Conservation (phyloP, 2,113 vertebrate species). For the Gymnarchus niloticus region DNA sequence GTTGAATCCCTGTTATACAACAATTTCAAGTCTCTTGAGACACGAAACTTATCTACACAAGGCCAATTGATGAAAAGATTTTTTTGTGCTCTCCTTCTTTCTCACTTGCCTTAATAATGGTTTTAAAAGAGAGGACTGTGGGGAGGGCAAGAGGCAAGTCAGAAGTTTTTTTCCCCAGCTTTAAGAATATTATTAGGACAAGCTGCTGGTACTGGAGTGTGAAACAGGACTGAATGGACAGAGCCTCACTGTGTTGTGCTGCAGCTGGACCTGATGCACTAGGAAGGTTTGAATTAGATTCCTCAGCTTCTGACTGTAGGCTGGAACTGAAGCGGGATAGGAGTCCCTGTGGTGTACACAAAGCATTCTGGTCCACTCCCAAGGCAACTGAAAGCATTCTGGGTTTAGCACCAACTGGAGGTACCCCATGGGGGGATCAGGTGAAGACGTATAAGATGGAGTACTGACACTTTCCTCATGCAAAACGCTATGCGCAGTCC, state of each 20-base stretch:
- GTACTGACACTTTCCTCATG: no score
- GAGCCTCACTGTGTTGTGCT: not conserved
- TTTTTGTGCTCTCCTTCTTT: no score
- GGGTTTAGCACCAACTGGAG: not conserved
- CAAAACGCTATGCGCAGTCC: no score
- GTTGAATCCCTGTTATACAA: constrained; percentile 19
- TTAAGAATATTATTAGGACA: not conserved
- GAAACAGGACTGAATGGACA: not conserved
- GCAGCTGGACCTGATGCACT: not conserved
- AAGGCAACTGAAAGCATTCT: not conserved
- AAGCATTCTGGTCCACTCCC: not conserved
- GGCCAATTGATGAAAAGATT: not conserved
- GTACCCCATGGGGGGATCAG: not conserved
- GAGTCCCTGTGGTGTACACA: not conserved
- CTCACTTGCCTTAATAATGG: not conserved
- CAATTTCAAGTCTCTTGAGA: constrained; percentile 45
- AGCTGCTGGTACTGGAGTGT: not conserved
- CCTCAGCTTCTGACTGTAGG: not conserved
- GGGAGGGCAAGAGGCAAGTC: constrained; percentile 47
- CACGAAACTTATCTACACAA: constrained; percentile 51
- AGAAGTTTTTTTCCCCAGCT: constrained; percentile 32
- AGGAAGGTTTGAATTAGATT: not conserved
- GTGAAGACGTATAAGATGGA: not conserved
- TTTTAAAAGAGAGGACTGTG: not conserved
- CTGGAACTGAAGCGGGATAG: not conserved